phyloP scores from a whole-genome alignment of 1,140 invertebrate species.

The Drosophila albomicans region DNA sequence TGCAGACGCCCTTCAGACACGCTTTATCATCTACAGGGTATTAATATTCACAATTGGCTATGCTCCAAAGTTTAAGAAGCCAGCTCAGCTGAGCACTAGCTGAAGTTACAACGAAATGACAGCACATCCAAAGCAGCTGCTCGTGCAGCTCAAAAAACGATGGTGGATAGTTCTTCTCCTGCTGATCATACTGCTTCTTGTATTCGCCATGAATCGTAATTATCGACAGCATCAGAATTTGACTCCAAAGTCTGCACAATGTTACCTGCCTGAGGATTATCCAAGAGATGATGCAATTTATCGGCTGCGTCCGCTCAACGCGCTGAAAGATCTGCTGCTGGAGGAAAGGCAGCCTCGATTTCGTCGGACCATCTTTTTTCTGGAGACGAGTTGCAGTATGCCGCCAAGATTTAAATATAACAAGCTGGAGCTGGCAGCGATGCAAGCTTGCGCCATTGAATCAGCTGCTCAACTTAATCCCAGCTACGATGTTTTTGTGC shows the following conservation, averaged over 20 bases:
- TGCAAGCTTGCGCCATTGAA: slow-evolving; percentile 89
- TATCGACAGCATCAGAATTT: too few relatives aligned
- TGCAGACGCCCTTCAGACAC: too few relatives aligned
- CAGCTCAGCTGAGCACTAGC: too few relatives aligned
- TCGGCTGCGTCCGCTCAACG: background rate
- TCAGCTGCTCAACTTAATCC: slow-evolving; percentile 88
- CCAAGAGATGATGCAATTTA: background rate
- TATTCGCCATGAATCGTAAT: too few relatives aligned
- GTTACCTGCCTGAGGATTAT: background rate
- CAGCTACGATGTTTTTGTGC: slow-evolving; percentile 86
- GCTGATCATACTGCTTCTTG: too few relatives aligned
- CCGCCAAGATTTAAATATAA: background rate
- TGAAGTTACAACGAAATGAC: too few relatives aligned
- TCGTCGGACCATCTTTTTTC: background rate
- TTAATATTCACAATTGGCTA: too few relatives aligned
- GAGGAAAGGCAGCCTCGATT: background rate
- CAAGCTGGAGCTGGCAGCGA: slow-evolving; percentile 80
- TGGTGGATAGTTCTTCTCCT: background rate
- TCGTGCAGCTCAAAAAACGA: background rate
- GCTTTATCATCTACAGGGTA: too few relatives aligned
- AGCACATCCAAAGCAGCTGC: too few relatives aligned
- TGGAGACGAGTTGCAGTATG: background rate
- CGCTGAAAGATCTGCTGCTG: background rate
- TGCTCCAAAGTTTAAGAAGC: too few relatives aligned
- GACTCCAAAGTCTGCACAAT: background rate